These are phyloP conservation scores for Volucella bombylans DNA, from an alignment of 2,888 invertebrate genomes.

Conservation along the genomic window DNA sequence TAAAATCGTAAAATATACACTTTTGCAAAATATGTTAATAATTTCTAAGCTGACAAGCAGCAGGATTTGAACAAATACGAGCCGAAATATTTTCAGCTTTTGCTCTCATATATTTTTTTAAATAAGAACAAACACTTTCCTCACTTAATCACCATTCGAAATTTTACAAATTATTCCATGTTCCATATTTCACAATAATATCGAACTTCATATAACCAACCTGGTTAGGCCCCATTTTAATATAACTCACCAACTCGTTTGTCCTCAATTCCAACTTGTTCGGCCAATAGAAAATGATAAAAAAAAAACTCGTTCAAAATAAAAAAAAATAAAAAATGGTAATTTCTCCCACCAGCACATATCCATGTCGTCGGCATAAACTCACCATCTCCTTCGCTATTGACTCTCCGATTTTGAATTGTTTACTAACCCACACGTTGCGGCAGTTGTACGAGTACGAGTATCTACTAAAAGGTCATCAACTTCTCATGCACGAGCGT, in stretches of 20 bases:
- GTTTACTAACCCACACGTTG: conserved; percentile 30
- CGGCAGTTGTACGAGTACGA: not conserved
- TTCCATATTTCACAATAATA: not conserved
- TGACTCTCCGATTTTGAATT: conserved; percentile 32
- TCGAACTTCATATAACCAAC: not conserved
- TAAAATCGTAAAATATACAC: too few relatives aligned
- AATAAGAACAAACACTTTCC: too few relatives aligned
- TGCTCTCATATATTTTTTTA: too few relatives aligned
- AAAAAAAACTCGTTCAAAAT: conserved; percentile 13
- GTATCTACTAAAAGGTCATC: conserved; percentile 37
- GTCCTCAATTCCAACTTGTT: conserved; percentile 1
- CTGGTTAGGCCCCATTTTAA: not conserved
- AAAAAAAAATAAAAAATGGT: not conserved
- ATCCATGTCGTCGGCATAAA: conserved; percentile 1
- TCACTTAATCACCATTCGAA: too few relatives aligned
- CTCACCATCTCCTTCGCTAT: not conserved
- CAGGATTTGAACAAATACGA: too few relatives aligned
- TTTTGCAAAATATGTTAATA: too few relatives aligned
- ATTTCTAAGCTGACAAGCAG: too few relatives aligned
- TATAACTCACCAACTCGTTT: conserved; percentile 3
- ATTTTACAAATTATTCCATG: not conserved
- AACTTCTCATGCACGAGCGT: conserved; percentile 29
- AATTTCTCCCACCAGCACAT: conserved; percentile 9
- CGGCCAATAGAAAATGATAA: conserved; percentile 1
- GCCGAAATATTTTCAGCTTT: too few relatives aligned